A percentile compares a stretch with the other conserved stretches of the same genome.
These are phyloP conservation scores for Lymantria monacha DNA, from an alignment of 2,888 invertebrate species.

Conservation along the genomic window DNA sequence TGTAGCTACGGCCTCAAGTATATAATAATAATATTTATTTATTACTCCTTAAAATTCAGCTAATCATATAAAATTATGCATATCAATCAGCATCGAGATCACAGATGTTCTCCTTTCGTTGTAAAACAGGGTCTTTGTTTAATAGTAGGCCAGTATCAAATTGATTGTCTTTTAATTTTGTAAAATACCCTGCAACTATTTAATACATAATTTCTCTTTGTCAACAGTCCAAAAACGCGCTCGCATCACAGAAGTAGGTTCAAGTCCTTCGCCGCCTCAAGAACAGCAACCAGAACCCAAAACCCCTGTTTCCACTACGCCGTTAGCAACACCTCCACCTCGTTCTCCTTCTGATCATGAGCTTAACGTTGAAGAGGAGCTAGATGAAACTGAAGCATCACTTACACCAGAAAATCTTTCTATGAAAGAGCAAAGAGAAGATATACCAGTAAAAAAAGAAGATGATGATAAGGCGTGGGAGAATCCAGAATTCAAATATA, in stretches of 20 bases:
- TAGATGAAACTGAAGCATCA: conserved; percentile 77
- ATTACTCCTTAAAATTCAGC: no score
- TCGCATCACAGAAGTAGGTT: conserved; percentile 71
- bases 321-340: conserved; percentile 66
- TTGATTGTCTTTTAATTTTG: no score
- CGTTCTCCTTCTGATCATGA: conserved; percentile 76
- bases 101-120: no score
- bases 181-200: neutral
- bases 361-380: conserved; percentile 82
- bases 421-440: conserved; percentile 85
- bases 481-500: conserved; percentile 65
- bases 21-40: no score
- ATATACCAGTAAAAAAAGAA: conserved; percentile 75
- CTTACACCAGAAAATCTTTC: conserved; percentile 91
- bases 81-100: no score
- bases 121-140: no score
- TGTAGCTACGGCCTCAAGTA: no score
- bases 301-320: conserved; percentile 59
- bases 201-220: conserved; percentile 40
- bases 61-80: no score
- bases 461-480: conserved; percentile 77
- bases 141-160: no score
- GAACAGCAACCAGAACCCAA: conserved; percentile 55
- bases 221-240: conserved; percentile 76
- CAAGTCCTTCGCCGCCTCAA: conserved; percentile 68